Conservation (phyloP, 2,888 invertebrate species). For the Philereme vetulata region DNA sequence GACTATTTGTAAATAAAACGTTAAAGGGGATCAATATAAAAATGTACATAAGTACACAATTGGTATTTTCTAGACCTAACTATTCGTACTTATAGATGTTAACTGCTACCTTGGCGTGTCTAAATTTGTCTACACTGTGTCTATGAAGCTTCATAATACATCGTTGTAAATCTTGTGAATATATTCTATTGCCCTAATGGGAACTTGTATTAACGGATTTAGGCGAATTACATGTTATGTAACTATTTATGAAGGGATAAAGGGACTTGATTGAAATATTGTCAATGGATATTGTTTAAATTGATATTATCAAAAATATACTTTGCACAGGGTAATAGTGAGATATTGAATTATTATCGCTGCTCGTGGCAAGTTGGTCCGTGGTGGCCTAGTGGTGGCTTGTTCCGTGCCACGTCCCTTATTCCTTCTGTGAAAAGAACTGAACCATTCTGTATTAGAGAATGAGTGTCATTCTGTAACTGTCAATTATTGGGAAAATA, state of each 20-base stretch:
- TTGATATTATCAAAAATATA: conserved; percentile 73
- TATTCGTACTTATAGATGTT: conserved; percentile 76
- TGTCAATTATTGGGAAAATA: conserved; percentile 65
- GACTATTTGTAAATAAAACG: conserved; percentile 80
- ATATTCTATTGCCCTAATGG: conserved; percentile 46
- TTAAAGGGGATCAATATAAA: conserved; percentile 82
- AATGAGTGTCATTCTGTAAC: conserved; percentile 60
- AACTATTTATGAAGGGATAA: conserved; percentile 72
- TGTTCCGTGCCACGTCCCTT: conserved; percentile 77
- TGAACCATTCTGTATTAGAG: conserved; percentile 72
- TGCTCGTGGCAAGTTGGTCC: conserved; percentile 51
- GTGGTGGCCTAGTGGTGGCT: conserved; percentile 43
- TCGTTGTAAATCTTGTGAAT: conserved; percentile 57
- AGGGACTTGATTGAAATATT: conserved; percentile 73
- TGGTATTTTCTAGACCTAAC: conserved; percentile 75
- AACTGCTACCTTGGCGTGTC: conserved; percentile 71
- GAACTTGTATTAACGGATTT: conserved; percentile 41
- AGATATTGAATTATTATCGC: conserved; percentile 65
- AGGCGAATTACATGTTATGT: conserved; percentile 64
- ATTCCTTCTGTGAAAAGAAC: conserved; percentile 75
- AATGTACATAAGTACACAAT: conserved; percentile 79
- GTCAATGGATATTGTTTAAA: conserved; percentile 70
- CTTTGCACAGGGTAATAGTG: conserved; percentile 80
- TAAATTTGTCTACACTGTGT: conserved; percentile 61
- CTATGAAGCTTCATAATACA: conserved; percentile 60